Percentiles rank a stretch among this genome's conserved stretches.
Conservation (phyloP, 2,797 vertebrate species). For the Eospalax fontanierii region DNA sequence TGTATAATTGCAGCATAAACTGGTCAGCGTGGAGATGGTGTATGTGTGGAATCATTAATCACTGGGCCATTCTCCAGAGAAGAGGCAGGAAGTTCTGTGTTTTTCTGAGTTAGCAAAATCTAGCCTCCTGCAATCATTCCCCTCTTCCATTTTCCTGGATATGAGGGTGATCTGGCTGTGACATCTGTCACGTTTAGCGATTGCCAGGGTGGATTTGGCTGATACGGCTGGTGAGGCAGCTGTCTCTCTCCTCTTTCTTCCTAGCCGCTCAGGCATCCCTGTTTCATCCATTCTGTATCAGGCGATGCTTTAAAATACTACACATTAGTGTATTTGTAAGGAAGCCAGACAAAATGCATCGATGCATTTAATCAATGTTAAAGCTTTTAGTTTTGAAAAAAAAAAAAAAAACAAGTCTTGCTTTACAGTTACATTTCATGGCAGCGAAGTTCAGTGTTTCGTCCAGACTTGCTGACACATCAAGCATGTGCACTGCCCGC, state of each 20-base stretch:
- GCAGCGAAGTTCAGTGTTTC: not conserved
- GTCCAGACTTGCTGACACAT: not conserved
- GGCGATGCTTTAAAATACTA: not conserved
- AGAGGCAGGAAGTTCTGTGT: constrained; percentile 48
- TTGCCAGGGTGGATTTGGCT: constrained; percentile 79
- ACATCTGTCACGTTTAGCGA: constrained; percentile 68
- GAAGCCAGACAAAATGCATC: not conserved
- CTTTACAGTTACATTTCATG: not conserved
- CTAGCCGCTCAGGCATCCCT: not conserved
- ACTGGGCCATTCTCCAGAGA: constrained; percentile 57
- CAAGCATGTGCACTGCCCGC: not conserved
- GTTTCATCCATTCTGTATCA: not conserved
- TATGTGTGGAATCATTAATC: constrained; percentile 67
- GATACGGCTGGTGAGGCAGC: constrained; percentile 17
- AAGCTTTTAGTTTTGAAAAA: constrained; percentile 14
- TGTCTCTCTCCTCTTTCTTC: constrained; percentile 59
- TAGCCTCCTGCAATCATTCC: constrained; percentile 64
- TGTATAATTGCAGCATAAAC: constrained; percentile 50
- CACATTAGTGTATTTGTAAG: constrained; percentile 2
- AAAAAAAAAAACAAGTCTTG: not conserved
- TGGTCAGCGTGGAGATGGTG: constrained; percentile 50
- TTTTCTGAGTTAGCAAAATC: constrained; percentile 80
- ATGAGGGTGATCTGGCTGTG: constrained; percentile 67
- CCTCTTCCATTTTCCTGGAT: constrained; percentile 72
- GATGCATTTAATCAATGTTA: not conserved